phyloP scores from a whole-genome alignment of 2,797 vertebrate genomes.

The Arrhamphus sclerolepis region DNA sequence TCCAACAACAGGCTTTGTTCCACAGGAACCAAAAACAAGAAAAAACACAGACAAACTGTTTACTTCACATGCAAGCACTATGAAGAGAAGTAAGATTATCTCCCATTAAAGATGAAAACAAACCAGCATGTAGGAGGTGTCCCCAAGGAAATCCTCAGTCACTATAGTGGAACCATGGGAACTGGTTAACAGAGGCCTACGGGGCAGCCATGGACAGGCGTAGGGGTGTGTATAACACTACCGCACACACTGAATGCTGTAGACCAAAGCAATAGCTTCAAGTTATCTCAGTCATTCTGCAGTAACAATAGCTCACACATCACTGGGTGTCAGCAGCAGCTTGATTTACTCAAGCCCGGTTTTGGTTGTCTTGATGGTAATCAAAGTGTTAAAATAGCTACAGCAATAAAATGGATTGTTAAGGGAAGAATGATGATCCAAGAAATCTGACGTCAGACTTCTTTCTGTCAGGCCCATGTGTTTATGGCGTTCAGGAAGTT shows the following conservation, averaged over 20 bases:
- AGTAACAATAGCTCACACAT: constrained; percentile 39
- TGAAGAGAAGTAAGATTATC: constrained; percentile 75
- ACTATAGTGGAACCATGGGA: constrained; percentile 77
- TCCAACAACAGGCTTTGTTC: constrained; percentile 24
- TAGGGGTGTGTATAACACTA: constrained; percentile 51
- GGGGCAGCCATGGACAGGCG: constrained; percentile 58
- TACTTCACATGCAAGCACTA: constrained; percentile 59
- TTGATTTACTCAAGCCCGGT: constrained; percentile 27
- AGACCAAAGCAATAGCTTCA: constrained; percentile 23
- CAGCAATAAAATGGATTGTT: constrained; percentile 14
- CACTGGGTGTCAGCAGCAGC: constrained; percentile 15
- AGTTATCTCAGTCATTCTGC: constrained; percentile 50
- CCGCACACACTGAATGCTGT: constrained; percentile 22
- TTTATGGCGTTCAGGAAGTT: too few relatives aligned
- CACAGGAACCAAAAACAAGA: constrained; percentile 48
- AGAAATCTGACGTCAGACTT: neutral
- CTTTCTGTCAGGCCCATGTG: too few relatives aligned
- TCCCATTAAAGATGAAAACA: constrained; percentile 79
- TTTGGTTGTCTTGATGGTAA: constrained; percentile 17
- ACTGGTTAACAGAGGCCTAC: constrained; percentile 63
- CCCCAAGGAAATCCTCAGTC: constrained; percentile 65
- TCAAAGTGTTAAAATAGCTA: constrained; percentile 20
- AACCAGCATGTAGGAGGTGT: constrained; percentile 75
- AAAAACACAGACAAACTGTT: constrained; percentile 48
- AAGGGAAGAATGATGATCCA: neutral